phyloP scores from a whole-genome alignment of 2,888 invertebrate genomes.

The Mythimna lalbum region DNA sequence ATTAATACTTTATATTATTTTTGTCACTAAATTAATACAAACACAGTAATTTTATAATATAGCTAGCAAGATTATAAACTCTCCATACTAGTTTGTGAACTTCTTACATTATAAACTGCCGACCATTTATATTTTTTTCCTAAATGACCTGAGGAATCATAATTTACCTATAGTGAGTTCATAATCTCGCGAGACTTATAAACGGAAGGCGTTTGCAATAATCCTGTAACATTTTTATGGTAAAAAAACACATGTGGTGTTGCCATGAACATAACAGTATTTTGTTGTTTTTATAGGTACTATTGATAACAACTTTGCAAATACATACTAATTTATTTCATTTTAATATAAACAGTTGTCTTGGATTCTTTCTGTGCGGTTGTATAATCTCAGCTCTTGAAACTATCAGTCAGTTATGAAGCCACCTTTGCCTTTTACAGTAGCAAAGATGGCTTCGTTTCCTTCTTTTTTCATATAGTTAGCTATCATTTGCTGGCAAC shows the following conservation, averaged over 20 bases:
- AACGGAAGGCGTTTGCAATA: not conserved
- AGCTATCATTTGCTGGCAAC: slow-evolving; percentile 39
- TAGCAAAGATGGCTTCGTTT: slow-evolving; percentile 74
- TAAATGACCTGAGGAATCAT: not conserved
- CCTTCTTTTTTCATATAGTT: not conserved
- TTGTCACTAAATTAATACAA: not conserved
- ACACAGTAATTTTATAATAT: not conserved
- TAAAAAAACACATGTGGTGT: not conserved
- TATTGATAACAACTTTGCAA: slow-evolving; percentile 25
- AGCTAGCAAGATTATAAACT: not conserved
- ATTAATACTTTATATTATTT: not conserved
- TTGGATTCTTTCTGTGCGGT: slow-evolving; percentile 71
- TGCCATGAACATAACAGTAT: not conserved
- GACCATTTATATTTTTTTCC: not conserved
- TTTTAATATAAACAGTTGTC: slow-evolving; percentile 49
- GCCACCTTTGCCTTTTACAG: slow-evolving; percentile 66
- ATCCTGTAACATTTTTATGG: not conserved
- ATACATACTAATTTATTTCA: slow-evolving; percentile 13
- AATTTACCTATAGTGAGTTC: not conserved
- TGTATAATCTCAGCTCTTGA: slow-evolving; percentile 57
- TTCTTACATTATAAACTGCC: not conserved
- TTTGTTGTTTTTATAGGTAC: not conserved
- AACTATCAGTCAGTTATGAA: slow-evolving; percentile 65
- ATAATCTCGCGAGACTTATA: not conserved
- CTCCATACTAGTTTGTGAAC: not conserved